Evolutionary conservation across 2,888 invertebrate species (phyloP), one percentile per base, ranked within the genome.

Genomic region (Galerucella nymphaeae): DNA sequence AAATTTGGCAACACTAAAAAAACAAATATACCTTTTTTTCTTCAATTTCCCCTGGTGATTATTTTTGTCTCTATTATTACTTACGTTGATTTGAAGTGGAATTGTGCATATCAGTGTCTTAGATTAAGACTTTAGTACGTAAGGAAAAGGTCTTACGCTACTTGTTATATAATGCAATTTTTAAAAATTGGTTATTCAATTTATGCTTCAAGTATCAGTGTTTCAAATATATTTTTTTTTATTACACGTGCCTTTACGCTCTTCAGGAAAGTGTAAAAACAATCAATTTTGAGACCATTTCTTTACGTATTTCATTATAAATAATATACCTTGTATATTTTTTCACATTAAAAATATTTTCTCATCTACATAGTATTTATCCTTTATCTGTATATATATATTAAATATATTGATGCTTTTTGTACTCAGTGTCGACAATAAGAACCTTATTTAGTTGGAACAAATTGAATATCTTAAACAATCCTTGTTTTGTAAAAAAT

Each of bases 51-150:
- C 9, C 8, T 38, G 30, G 1, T 38, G 55, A 57, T 69, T 71
- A 71, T 65, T 65, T 14, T 16, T 53, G 68, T 62, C 62, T 69
- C 53, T 53, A 14, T 69, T 14, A 41, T 69, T 62, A 30, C 62
- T 16, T 62, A 62, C 58, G 13, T 68, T 68, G 41, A 18, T 61
- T 41, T 75, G 76, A 72, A 73, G 75, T 77, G 70, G 73, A 76
- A 78, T 76, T 73, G 72, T 78, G 79, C 79, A 80, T 80, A 80
- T 80, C 79, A 80, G 74, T 80, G 79, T 78, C 41, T 50, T 77
- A 76, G 71, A 63, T 70, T 73, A 71, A 75, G 73, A 16, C 16
- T 5, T 58, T 16, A 41, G 41, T 20, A 9, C 76, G 73, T 62
- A 61, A 66, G 72, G 75, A 63, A 74, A 74, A 70, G 75, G 75